Evolutionary conservation across 2,888 invertebrate genomes (phyloP).

Genomic region (Microplitis manilae): DNA sequence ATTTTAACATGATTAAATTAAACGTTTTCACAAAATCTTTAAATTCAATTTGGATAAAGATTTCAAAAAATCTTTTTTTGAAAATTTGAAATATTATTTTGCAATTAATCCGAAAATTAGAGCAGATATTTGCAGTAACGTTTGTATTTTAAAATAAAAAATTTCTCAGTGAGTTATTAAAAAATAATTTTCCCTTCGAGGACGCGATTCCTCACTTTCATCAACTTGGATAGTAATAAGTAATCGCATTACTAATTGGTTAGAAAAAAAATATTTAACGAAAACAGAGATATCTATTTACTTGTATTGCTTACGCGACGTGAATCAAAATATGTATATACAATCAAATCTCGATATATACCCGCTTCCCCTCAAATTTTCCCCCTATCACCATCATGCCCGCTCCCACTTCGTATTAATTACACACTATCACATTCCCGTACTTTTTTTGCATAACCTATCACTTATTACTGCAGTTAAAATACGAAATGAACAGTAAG

Average conservation of each 20-base stretch:
- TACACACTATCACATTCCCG: no score
- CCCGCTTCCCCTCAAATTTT: no score
- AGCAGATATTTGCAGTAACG: conserved; percentile 28
- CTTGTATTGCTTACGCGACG: conserved; percentile 10
- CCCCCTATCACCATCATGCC: no score
- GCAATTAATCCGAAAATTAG: conserved; percentile 19
- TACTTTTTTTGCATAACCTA: no score
- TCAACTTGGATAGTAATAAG: conserved; percentile 62
- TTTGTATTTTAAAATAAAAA: conserved; percentile 32
- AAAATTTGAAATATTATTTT: neutral
- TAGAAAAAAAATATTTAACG: conserved; percentile 22
- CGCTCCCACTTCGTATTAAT: no score
- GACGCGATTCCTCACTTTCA: conserved; percentile 57
- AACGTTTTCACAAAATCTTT: neutral
- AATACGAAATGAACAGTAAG: no score
- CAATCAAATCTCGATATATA: no score
- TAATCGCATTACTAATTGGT: conserved; percentile 64
- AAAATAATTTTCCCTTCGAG: conserved; percentile 24
- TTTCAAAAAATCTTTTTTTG: no score
- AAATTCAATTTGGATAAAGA: neutral
- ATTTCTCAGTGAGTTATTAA: conserved; percentile 13
- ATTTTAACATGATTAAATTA: neutral
- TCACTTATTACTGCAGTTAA: no score
- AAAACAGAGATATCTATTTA: conserved; percentile 7
- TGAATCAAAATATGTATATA: neutral